phyloP scores from a whole-genome alignment of 2,113 vertebrate genomes.

The Lasiurus borealis region DNA sequence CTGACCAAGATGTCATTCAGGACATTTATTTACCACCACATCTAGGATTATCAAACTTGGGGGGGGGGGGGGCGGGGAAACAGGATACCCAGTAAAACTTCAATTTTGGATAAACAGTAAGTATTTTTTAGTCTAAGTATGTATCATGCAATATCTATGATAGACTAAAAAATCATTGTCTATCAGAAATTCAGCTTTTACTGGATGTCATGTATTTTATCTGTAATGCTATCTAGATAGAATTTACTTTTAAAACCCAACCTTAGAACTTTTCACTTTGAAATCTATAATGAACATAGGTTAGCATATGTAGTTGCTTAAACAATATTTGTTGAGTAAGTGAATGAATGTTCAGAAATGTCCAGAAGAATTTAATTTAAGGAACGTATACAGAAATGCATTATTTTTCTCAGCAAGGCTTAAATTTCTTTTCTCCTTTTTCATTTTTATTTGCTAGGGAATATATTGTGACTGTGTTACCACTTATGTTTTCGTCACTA shows the following conservation, averaged over 20 bases:
- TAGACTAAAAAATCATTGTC: background rate
- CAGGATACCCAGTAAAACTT: background rate
- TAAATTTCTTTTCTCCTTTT: constrained; percentile 33
- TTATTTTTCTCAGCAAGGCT: constrained; percentile 65
- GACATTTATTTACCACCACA: background rate
- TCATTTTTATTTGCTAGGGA: constrained; percentile 38
- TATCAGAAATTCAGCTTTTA: constrained; percentile 46
- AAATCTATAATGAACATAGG: constrained; percentile 67
- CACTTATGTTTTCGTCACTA: constrained; percentile 41
- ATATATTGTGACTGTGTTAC: constrained; percentile 55
- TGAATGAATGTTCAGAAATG: constrained; percentile 69
- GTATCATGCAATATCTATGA: background rate
- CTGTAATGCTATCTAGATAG: constrained; percentile 26
- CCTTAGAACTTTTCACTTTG: constrained; percentile 52
- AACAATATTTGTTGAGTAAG: constrained; percentile 71
- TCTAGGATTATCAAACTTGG: background rate
- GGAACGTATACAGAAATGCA: constrained; percentile 66
- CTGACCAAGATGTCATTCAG: background rate
- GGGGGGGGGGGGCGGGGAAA: too few relatives aligned
- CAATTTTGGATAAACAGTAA: constrained; percentile 34
- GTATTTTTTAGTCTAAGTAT: constrained; percentile 32
- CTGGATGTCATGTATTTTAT: constrained; percentile 35
- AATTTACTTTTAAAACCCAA: constrained; percentile 62
- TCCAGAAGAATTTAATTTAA: constrained; percentile 70
- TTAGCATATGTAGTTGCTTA: constrained; percentile 67